Percentiles rank a stretch among this genome's conserved stretches.
Conservation (phyloP, 1,140 invertebrate genomes). For the Littorina saxatilis region DNA sequence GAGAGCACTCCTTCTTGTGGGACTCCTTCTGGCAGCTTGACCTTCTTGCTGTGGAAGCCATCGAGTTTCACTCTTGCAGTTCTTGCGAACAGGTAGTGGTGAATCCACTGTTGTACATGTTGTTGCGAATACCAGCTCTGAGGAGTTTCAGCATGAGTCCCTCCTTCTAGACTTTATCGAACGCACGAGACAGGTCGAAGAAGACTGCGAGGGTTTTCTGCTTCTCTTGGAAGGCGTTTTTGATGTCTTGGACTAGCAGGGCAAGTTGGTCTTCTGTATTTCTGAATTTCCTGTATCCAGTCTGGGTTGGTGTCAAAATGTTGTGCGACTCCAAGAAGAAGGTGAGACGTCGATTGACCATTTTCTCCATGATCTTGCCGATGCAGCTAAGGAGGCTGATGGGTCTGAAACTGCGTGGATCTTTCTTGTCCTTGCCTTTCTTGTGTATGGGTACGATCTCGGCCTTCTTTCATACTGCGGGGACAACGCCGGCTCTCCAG, state of each 20-base stretch:
- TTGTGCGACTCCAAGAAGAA: slow-evolving; percentile 14
- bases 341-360: slow-evolving; percentile 21
- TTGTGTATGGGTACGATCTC: slow-evolving; percentile 39
- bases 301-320: slow-evolving; percentile 26
- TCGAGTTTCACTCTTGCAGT: slow-evolving; percentile 31
- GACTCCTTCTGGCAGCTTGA: slow-evolving; percentile 20
- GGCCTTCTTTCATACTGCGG: slow-evolving; percentile 32
- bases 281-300: slow-evolving; percentile 23
- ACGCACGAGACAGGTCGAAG: slow-evolving; percentile 21
- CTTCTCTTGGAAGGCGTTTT: slow-evolving; percentile 20
- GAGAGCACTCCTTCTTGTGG: slow-evolving; percentile 19
- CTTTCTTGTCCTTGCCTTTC: slow-evolving; percentile 34
- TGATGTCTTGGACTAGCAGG: slow-evolving; percentile 25
- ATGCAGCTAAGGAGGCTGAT: slow-evolving; percentile 40
- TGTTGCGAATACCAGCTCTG: not conserved
- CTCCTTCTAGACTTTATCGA: slow-evolving; percentile 34
- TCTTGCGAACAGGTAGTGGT: slow-evolving; percentile 5
- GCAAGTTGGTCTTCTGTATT: slow-evolving; percentile 35
- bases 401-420: slow-evolving; percentile 35
- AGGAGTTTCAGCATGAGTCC: slow-evolving; percentile 24
- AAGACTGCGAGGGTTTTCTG: not conserved
- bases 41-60: not conserved
- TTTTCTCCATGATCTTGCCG: slow-evolving; percentile 37
- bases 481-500: slow-evolving; percentile 33
- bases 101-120: slow-evolving; percentile 34